Evolutionary conservation across 2,113 vertebrate species (phyloP), one percentile per base, ranked within the genome.

Genomic region (Haplochromis burtoni): DNA sequence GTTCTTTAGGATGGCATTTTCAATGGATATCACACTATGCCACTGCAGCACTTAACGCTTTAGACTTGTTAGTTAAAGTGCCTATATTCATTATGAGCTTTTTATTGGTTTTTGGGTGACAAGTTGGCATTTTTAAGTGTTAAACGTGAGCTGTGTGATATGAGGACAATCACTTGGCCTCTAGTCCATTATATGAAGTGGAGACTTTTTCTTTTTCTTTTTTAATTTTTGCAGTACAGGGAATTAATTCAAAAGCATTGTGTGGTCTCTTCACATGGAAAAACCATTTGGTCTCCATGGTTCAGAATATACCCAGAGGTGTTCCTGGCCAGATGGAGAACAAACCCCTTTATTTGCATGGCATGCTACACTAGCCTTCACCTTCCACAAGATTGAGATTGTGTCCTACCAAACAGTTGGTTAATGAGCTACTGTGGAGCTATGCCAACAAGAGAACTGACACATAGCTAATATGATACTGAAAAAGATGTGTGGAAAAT

Each of bases 391-490:
- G 88, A 95, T 91, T 93, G 92, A 93, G 93, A 94, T 92, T 92
- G 90, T 91, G 89, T 95, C 93, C 90, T 80, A 92, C 87, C 91
- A 93, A 95, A 92, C 95, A 95, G 92, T 95, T 93, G 89, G 91
- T 92, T 94, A 96, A 94, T 93, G 90, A 95, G 92, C 92, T 91
- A 49, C 85, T 89, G 90, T 87, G 91, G 89, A 91, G 71, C 92
- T 79, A 53, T 83, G 93, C 93, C 93, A 94, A 89, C 88, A 84
- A 80, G 83, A 89, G 47, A 92, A 87, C 80, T 90, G 87, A 93
- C 89, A 89, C 85, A 88, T 78, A 93, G 88, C 71, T 90, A 88
- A 94, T 90, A 91, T 86, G 73, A 93, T 92, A 83, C 84, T 88
- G 86, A 84, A 94, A 91, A 88, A 73, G 85, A 88, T 88, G 91